Base-by-base conservation (phyloP, 2,888 invertebrate species). In the Chorisops tibialis region DNA sequence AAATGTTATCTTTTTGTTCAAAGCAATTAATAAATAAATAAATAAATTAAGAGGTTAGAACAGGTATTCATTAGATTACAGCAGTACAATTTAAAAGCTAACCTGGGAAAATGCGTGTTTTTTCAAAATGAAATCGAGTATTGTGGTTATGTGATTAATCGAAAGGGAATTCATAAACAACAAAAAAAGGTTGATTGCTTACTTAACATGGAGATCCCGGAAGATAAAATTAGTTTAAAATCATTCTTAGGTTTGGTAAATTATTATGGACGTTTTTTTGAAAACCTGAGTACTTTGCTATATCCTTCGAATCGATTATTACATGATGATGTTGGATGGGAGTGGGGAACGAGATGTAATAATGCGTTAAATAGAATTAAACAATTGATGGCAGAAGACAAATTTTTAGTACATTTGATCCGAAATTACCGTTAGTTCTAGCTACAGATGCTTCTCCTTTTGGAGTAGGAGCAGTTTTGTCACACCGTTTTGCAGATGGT, bases 191-290 rank as follows among this genome's bases (percentile, higher is more conserved):
- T 24, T 4, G 24, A 24, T 4, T 24, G 24, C 24, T 24, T 24
- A 24, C 24, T 7, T 12, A 65, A 72, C 1, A 63, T 68, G 24
- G 65, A 61, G 59, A 41, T 43, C 9, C 72, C 71, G 11, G 62
- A 41, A 41, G 41, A 41, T 11, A 4, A 41, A 41, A 41, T 11
- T 4, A 4, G 11, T 4, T n/a, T 41, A 14, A n/a, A 16, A n/a
- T n/a, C 41, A 4, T 41, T 41, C 11, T 14, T 16, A 16, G 41
- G 41, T 4, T 41, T 41, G 11, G 11, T 41, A 14, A 41, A 41
- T 41, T 41, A 41, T 41, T 41, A 41, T 11, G 41, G 41, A 6
- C 4, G 41, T n/a, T 41, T 41, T 16, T 16, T 41, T 11, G n/a
- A 41, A 41, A 16, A 41, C 11, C 11, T 41, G 11, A 41, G 41